These are phyloP conservation scores for Andrena minutula DNA, from an alignment of 2,888 invertebrate species.

Conservation along the genomic window DNA sequence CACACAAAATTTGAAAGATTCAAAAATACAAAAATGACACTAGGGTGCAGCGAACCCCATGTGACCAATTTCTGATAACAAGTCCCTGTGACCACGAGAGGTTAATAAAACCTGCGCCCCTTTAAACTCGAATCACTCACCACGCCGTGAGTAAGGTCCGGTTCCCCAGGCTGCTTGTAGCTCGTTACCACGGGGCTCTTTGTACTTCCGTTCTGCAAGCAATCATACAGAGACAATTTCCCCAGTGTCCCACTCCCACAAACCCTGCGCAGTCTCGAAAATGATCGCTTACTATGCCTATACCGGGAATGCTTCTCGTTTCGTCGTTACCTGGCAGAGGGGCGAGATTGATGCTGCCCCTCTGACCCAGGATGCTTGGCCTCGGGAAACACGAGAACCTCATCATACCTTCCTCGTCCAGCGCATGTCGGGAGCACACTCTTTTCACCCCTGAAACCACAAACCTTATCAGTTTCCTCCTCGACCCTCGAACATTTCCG, in stretches of 20 bases:
- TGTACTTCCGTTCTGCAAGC: constrained; percentile 73
- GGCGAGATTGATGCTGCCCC: constrained; percentile 80
- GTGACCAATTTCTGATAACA: too few species aligned
- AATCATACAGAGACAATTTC: neutral
- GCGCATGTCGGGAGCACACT: constrained; percentile 65
- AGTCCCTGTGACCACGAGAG: too few species aligned
- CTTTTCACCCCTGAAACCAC: constrained; percentile 53
- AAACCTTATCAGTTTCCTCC: neutral
- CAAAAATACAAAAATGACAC: too few species aligned
- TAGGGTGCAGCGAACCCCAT: too few species aligned
- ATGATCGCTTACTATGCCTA: constrained; percentile 50
- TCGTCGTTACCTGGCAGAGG: constrained; percentile 75
- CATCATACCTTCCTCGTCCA: constrained; percentile 72
- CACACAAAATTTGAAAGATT: too few species aligned
- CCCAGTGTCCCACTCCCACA: too few species aligned
- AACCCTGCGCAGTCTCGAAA: neutral
- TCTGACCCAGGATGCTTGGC: constrained; percentile 79
- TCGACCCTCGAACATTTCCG: too few species aligned
- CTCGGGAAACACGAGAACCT: constrained; percentile 82
- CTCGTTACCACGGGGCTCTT: constrained; percentile 77
- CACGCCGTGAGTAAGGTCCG: constrained; percentile 70
- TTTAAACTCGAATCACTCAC: constrained; percentile 67
- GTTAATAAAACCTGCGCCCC: neutral
- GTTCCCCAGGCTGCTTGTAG: constrained; percentile 78
- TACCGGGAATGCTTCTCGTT: constrained; percentile 63